Base-by-base conservation (phyloP, 1,140 invertebrate genomes). In the Gerris buenoi region DNA sequence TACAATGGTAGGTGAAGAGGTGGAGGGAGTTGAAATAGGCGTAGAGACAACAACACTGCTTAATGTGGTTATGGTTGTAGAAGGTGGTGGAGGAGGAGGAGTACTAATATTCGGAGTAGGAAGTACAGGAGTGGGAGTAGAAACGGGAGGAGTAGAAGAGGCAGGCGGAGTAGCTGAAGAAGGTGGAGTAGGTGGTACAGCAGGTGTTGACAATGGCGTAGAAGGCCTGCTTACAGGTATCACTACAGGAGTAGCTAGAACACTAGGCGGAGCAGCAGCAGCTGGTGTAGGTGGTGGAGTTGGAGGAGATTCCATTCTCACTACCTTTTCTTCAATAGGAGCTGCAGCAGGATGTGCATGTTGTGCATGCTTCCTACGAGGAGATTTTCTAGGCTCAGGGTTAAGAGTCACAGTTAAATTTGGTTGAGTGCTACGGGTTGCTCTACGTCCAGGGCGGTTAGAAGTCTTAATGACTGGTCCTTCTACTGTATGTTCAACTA, bases 401-500 rank as follows among this genome's bases (percentile, higher is more conserved):
- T 27, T 62, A 3, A 65, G 57, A 27, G 64, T 15, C 14, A 61
- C 23, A 15, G 58, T 2, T 14, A 67, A 56, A 25, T 59, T 60
- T 25, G 68, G 67, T 26, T 68, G 61, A 27, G 70, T 27, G 66
- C 65, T 72, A 15, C 72, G 61, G 18, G 65, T 64, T 2, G 73
- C 73, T 77, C 75, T 58, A 78, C 79, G 22, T 61, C 67, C 65
- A 73, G 69, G 33, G 5, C 33, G 5, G 75, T 70, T 67, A 29
- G 68, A 57, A 2, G 70, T 66, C 18, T 71, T 57, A 22, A 68
- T 63, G 27, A 70, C 62, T 1, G 91, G 88, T 72, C 93, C 90
- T 67, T 94, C 91, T 69, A 93, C 91, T 0, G 88, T 83, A 70
- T 93, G 90, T 70, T 93, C 91, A 76, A 93, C 90, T 0, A 91